Percentiles rank a stretch among this genome's conserved stretches.
phyloP scores from a whole-genome alignment of 2,113 vertebrate species.

The Dolichallabes microphthalmus region DNA sequence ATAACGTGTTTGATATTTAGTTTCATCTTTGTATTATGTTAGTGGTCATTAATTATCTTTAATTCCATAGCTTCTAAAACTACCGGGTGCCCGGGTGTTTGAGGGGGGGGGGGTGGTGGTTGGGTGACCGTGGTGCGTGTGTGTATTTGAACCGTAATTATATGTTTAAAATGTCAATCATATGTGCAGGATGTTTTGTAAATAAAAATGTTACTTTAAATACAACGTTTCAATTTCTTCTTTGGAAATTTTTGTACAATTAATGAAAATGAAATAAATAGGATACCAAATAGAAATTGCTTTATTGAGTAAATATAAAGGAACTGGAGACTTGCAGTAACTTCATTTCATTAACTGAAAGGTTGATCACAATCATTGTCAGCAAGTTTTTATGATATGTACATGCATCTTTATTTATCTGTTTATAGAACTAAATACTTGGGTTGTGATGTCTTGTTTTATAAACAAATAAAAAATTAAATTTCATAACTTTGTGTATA shows the following conservation, averaged over 20 bases:
- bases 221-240: too few relatives aligned
- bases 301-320: neutral
- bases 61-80: neutral
- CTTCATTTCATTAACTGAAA: neutral
- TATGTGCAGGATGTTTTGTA: too few relatives aligned
- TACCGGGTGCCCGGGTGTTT: too few relatives aligned
- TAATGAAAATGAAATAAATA: neutral
- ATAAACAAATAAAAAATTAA: neutral
- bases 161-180: too few relatives aligned
- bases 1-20: neutral
- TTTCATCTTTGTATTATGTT: neutral
- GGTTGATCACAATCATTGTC: neutral
- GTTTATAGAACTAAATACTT: neutral
- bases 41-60: neutral
- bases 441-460: neutral
- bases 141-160: too few relatives aligned
- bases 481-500: neutral
- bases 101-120: too few relatives aligned
- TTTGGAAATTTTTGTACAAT: neutral
- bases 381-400: neutral
- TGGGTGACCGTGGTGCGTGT: too few relatives aligned
- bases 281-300: neutral
- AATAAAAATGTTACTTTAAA: too few relatives aligned
- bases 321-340: neutral
- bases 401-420: neutral